Conservation (phyloP, 2,113 vertebrate genomes). For the Eira barbara region DNA sequence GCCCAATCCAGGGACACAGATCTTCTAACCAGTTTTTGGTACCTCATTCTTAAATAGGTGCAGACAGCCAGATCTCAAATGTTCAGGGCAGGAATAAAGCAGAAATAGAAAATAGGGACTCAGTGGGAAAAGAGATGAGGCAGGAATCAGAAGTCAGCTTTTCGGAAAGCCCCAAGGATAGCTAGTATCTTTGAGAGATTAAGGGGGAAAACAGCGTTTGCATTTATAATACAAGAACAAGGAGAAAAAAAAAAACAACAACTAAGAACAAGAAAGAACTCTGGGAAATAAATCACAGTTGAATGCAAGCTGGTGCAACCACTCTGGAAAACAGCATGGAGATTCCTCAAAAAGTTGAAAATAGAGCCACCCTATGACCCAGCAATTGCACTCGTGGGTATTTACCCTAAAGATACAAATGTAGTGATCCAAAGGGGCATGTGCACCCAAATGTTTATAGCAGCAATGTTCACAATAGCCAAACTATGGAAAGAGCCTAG, state of each 20-base stretch:
- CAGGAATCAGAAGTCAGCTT: background rate
- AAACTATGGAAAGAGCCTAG: no score
- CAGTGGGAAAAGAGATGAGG: no score
- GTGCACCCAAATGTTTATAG: no score
- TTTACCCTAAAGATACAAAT: no score
- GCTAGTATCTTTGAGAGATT: background rate
- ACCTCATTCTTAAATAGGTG: background rate
- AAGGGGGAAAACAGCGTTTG: background rate
- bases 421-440: no score
- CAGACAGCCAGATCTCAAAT: background rate
- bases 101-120: background rate
- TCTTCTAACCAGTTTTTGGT: background rate
- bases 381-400: no score
- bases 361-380: no score
- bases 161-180: background rate
- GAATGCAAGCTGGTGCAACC: background rate
- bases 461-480: no score
- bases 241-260: background rate
- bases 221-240: background rate
- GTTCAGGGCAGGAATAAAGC: background rate
- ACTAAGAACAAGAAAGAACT: background rate
- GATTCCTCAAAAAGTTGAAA: no score
- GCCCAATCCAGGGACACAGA: background rate
- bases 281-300: background rate
- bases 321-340: no score